These are phyloP conservation scores for Spodoptera frugiperda DNA, from an alignment of 1,140 invertebrate genomes.

Conservation along the genomic window DNA sequence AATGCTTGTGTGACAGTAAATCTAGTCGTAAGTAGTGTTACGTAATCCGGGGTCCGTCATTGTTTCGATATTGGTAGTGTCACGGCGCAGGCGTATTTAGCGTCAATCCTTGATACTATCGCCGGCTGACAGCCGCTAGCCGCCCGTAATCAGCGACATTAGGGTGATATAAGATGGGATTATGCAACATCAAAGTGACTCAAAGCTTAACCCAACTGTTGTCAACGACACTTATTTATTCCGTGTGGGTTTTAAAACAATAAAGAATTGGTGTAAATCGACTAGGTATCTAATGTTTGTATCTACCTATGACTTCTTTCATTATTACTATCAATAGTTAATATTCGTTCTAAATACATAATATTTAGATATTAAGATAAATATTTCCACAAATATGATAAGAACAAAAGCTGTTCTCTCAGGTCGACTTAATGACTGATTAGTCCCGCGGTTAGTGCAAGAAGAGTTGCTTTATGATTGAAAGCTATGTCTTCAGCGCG, in stretches of 20 bases:
- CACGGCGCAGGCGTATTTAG: constrained; percentile 80
- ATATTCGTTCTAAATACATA: too few relatives aligned
- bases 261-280: background rate
- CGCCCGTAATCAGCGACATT: constrained; percentile 70
- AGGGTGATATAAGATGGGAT: constrained; percentile 65
- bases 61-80: constrained; percentile 83
- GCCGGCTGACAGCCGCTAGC: constrained; percentile 66
- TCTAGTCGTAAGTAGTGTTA: constrained; percentile 76
- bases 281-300: too few relatives aligned
- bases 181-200: constrained; percentile 63
- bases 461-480: constrained; percentile 50
- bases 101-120: constrained; percentile 84
- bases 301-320: background rate
- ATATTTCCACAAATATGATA: background rate
- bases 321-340: background rate
- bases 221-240: constrained; percentile 8
- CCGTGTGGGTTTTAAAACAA: background rate
- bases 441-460: background rate
- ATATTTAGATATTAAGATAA: too few relatives aligned
- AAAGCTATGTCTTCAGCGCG: constrained; percentile 62
- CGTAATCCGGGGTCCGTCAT: constrained; percentile 78
- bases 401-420: background rate
- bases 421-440: constrained; percentile 2
- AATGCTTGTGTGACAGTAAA: constrained; percentile 74
- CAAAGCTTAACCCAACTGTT: constrained; percentile 35